Percentiles rank a stretch among this genome's conserved stretches.
phyloP scores from a whole-genome alignment of 2,113 vertebrate genomes.

The Lepisosteus oculatus region DNA sequence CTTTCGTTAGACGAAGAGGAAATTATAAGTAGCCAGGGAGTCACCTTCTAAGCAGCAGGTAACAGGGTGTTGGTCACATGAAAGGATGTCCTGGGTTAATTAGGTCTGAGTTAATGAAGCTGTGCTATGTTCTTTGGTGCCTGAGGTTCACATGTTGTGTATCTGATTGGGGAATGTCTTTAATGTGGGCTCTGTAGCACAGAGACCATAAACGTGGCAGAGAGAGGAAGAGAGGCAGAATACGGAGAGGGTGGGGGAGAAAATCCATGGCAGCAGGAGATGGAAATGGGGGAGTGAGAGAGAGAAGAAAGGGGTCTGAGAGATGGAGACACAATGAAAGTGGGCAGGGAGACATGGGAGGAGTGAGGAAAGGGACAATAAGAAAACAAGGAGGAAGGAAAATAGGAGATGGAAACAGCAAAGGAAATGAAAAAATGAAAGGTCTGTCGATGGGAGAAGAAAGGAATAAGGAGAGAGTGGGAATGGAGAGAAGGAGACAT shows the following conservation, averaged over 20 bases:
- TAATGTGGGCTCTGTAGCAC: background rate
- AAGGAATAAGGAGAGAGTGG: too few relatives aligned
- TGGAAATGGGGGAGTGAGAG: background rate
- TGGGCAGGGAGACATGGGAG: too few relatives aligned
- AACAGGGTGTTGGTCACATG: background rate
- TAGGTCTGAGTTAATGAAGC: background rate
- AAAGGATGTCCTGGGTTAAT: conserved; percentile 1
- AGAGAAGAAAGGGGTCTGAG: background rate
- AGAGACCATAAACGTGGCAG: background rate
- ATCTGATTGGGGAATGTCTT: background rate
- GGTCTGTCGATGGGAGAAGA: too few relatives aligned
- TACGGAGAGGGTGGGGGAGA: background rate
- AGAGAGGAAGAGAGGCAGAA: background rate
- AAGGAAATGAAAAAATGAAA: too few relatives aligned
- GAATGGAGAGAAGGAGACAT: too few relatives aligned
- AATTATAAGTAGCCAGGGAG: too few relatives aligned
- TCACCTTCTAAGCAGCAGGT: background rate
- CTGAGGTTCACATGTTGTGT: background rate
- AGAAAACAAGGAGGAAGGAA: too few relatives aligned
- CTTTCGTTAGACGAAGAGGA: too few relatives aligned
- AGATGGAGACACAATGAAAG: background rate
- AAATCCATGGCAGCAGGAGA: background rate
- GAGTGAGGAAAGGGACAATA: too few relatives aligned
- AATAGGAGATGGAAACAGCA: too few relatives aligned
- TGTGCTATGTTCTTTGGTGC: background rate